A percentile compares a stretch with the other conserved stretches of the same genome.
phyloP scores from a whole-genome alignment of 2,113 vertebrate genomes.

The Haemorhous mexicanus region DNA sequence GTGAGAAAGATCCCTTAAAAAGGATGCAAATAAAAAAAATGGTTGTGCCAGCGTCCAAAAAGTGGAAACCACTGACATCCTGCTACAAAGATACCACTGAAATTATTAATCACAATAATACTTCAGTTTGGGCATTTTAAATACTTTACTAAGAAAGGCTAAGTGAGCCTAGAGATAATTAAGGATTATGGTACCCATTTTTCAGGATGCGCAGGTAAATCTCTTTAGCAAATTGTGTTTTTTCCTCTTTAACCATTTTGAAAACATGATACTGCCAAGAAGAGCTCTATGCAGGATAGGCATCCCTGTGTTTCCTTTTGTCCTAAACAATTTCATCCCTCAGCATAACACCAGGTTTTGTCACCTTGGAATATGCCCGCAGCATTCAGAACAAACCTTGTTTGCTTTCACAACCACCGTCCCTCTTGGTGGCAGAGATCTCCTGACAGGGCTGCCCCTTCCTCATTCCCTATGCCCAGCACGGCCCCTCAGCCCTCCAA shows the following conservation, averaged over 20 bases:
- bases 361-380: not conserved
- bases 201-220: not conserved
- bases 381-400: fast-evolving
- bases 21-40: not conserved
- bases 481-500: not conserved
- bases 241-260: not conserved
- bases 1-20: not conserved
- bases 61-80: not conserved
- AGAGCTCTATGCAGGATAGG: not conserved
- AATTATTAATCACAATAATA: not conserved
- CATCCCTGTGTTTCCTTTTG: not conserved
- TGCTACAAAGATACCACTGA: not conserved
- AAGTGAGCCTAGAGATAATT: not conserved
- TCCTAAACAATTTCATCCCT: not conserved
- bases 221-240: not conserved
- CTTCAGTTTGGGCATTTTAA: not conserved
- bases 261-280: not conserved
- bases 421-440: not conserved
- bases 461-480: not conserved
- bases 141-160: not conserved
- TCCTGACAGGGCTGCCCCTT: not conserved
- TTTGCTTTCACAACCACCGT: not conserved
- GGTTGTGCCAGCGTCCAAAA: not conserved
- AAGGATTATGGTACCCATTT: not conserved
- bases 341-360: fast-evolving